Evolutionary conservation across 2,888 invertebrate genomes (phyloP).

Genomic region (Steinernema carpocapsae): DNA sequence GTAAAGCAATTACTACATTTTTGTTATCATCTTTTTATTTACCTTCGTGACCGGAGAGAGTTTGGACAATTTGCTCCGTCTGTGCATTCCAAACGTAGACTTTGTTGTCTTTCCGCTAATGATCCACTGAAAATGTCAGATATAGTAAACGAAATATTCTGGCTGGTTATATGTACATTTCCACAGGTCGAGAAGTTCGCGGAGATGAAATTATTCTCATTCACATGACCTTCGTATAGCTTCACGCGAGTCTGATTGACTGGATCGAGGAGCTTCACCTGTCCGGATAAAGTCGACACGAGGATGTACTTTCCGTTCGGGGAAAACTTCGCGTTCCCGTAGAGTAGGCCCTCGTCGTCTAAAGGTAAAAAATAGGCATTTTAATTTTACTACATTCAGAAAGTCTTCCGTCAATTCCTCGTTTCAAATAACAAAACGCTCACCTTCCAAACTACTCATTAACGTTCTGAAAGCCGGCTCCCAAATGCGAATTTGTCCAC

Average conservation of each 20-base stretch:
- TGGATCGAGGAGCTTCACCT: slow-evolving; percentile 75
- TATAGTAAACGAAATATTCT: not conserved
- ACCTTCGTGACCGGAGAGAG: slow-evolving; percentile 84
- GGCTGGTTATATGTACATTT: slow-evolving; percentile 76
- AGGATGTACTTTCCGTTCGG: slow-evolving; percentile 98
- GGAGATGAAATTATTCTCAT: slow-evolving; percentile 98
- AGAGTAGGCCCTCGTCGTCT: slow-evolving; percentile 92
- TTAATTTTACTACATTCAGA: too few relatives aligned
- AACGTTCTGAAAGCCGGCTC: too few relatives aligned
- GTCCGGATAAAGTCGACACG: slow-evolving; percentile 91
- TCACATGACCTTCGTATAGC: slow-evolving; percentile 94
- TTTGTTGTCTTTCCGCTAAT: slow-evolving; percentile 97
- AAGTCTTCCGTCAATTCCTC: too few relatives aligned
- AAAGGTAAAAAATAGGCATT: too few relatives aligned
- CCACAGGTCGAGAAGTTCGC: slow-evolving; percentile 98
- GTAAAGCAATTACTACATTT: slow-evolving; percentile 29
- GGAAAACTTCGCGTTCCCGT: slow-evolving; percentile 97
- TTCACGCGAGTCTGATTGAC: slow-evolving; percentile 95
- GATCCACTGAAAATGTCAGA: slow-evolving; percentile 81
- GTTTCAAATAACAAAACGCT: too few relatives aligned
- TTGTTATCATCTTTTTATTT: not conserved
- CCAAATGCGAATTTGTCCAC: slow-evolving; percentile 97
- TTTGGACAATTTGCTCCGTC: slow-evolving; percentile 98
- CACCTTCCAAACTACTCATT: too few relatives aligned
- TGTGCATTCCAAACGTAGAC: slow-evolving; percentile 99